Percentiles rank a stretch among this genome's conserved stretches.
Conservation (phyloP, 2,113 vertebrate genomes). For the Prolemur simus region DNA sequence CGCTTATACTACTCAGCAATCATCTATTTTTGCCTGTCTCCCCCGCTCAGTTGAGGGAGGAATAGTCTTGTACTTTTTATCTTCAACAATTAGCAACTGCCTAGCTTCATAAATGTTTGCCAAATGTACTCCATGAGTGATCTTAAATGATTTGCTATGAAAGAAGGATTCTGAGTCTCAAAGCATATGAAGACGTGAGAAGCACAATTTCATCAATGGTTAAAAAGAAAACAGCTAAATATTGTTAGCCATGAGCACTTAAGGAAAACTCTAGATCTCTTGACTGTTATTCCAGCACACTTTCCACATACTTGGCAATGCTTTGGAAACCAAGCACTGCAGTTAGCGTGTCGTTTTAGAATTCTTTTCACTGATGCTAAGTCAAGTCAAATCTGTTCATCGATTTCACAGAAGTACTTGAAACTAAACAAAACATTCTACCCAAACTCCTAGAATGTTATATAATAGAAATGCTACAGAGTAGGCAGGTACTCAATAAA, state of each 20-base stretch:
- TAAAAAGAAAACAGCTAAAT: slow-evolving; percentile 31
- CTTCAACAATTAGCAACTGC: not conserved
- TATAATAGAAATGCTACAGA: not conserved
- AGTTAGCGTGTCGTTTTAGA: not conserved
- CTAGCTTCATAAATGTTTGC: not conserved
- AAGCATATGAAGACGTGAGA: not conserved
- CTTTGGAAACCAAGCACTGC: not conserved
- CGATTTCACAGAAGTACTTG: not conserved
- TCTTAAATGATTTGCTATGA: not conserved
- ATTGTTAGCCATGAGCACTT: not conserved
- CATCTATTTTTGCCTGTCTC: not conserved
- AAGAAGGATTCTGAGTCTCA: not conserved
- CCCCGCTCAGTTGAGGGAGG: not conserved
- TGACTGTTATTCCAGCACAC: not conserved
- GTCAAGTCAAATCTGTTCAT: slow-evolving; percentile 13
- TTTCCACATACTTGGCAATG: not conserved
- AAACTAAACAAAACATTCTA: slow-evolving; percentile 30
- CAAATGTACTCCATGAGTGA: not conserved
- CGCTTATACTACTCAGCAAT: not conserved
- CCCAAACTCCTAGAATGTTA: not conserved
- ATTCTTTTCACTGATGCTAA: not conserved
- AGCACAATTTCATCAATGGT: not conserved
- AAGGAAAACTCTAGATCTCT: slow-evolving; percentile 6
- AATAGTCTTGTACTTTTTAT: not conserved
- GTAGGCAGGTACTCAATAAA: not conserved